Percentiles rank a stretch among this genome's conserved stretches.
Evolutionary conservation across 1,140 invertebrate genomes (phyloP).

Genomic region (Pogonomyrmex barbatus): DNA sequence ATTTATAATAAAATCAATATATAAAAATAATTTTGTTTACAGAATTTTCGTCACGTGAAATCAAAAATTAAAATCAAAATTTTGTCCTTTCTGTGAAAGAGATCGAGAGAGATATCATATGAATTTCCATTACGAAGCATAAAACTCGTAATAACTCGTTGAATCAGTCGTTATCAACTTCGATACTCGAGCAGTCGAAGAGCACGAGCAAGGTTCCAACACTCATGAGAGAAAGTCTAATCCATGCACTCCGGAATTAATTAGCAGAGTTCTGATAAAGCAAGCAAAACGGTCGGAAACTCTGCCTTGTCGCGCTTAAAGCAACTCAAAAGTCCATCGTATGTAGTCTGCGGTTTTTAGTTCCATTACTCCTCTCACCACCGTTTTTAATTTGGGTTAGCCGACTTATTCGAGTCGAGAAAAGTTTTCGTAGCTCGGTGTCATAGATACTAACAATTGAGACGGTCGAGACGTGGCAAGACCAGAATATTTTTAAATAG

Average conservation of each 20-base stretch:
- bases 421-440: constrained; percentile 1
- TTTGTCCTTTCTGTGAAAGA: neutral
- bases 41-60: neutral
- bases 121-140: neutral
- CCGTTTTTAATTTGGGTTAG: constrained; percentile 55
- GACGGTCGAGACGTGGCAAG: neutral
- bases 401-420: constrained; percentile 24
- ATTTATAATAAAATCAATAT: constrained; percentile 17
- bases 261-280: constrained; percentile 59
- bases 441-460: constrained; percentile 27
- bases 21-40: neutral
- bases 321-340: constrained; percentile 38
- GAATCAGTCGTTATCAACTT: constrained; percentile 15
- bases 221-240: constrained; percentile 43
- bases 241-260: constrained; percentile 53
- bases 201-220: constrained; percentile 24
- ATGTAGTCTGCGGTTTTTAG: constrained; percentile 43
- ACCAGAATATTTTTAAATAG: constrained; percentile 44
- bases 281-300: constrained; percentile 45
- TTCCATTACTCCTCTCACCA: constrained; percentile 36
- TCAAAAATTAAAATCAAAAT: neutral
- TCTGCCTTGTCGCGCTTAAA: constrained; percentile 59
- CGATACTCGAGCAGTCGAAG: constrained; percentile 20
- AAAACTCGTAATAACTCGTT: neutral
- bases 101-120: neutral